Base-by-base conservation (phyloP, 2,113 vertebrate species). In the Saccopteryx bilineata region DNA sequence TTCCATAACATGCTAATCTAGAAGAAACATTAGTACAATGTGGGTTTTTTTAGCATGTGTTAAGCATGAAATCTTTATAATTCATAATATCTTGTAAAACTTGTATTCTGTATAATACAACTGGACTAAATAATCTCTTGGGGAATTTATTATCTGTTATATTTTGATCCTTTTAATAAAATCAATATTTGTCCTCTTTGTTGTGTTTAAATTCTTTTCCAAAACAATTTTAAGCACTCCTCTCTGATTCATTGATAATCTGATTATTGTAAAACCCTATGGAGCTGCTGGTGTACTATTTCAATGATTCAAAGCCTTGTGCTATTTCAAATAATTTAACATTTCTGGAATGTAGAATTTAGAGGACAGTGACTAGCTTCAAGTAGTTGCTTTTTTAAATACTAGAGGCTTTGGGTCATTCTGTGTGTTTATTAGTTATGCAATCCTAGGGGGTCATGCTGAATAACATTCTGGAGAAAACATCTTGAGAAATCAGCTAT, bases 401-500 rank as follows among this genome's bases (percentile, higher is more conserved):
- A 78, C 21, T 84, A 92, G 33, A 76, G 48, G 66, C 60, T 93
- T 80, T 78, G 89, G 83, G 91, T 33, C 68, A 80, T 81, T 89
- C 46, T 91, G 46, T 54, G 23, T 66, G 92, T 96, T 91, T 58
- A 75, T 71, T 86, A 69, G 28, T 97, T 95, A 83, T 87, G 90
- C 46, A 96, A 96, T 89, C 28, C 28, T 74, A 63, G 5, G 23
- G 14, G 28, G 19, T 91, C 83, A 88, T 89, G 74, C 86, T 89
- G 84, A 91, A 96, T 96, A 93, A 9, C 28, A 87, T 96, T 97
- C 95, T 95, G 92, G 21, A 95, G 95, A 96, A 97, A 96, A 82
- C 72, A 90, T 80, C 78, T 86, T 83, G 92, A 92, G 96, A 97
- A 97, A 97, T 48, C 86, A 96, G 86, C 96, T 94, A 89, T 17